Conservation (phyloP, 2,113 vertebrate genomes). For the Strigops habroptila region DNA sequence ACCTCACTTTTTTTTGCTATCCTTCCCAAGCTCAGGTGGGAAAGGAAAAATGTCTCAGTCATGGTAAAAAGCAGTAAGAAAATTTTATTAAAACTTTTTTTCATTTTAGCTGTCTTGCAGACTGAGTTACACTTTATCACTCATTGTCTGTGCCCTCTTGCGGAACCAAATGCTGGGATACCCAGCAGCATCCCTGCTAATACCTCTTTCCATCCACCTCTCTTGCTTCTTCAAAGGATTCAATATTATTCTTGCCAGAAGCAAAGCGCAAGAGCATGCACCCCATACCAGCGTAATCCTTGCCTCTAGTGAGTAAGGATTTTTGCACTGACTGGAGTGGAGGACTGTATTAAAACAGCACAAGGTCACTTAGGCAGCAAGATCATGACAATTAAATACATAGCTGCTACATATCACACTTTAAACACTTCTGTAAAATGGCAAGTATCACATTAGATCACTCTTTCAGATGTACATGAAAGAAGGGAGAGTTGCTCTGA, state of each 20-base stretch:
- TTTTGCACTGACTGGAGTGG: not conserved
- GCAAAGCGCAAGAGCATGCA: not conserved
- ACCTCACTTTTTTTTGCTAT: not conserved
- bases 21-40: not conserved
- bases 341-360: not conserved
- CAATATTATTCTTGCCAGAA: not conserved
- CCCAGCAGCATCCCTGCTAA: not conserved
- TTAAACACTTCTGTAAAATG: not conserved
- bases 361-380: not conserved
- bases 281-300: not conserved
- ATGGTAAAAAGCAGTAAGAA: not conserved
- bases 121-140: not conserved
- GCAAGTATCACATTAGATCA: not conserved
- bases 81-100: not conserved
- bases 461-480: not conserved
- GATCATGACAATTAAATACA: not conserved
- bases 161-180: not conserved
- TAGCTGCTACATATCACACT: fast-evolving
- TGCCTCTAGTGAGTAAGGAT: not conserved
- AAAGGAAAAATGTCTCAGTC: not conserved
- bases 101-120: not conserved
- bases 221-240: not conserved
- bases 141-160: not conserved
- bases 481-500: not conserved
- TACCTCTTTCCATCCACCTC: not conserved